phyloP scores from a whole-genome alignment of 2,797 vertebrate species.

The Helarctos malayanus region DNA sequence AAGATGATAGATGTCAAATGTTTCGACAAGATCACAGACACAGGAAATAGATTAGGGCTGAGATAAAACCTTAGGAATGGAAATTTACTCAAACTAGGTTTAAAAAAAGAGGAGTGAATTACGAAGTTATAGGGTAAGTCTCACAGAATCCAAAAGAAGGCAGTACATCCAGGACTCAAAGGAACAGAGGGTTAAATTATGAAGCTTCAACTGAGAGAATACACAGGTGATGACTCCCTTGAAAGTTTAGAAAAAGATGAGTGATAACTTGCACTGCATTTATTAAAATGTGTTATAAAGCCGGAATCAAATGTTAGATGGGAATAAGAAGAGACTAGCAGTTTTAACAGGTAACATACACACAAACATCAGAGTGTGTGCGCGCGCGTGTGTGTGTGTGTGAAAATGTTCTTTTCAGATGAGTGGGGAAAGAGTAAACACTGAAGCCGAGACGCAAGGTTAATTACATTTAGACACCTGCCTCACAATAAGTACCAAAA shows the following conservation, averaged over 20 bases:
- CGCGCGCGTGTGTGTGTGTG: neutral
- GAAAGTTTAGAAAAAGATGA: constrained; percentile 37
- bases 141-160: constrained; percentile 40
- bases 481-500: neutral
- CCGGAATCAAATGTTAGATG: constrained; percentile 37
- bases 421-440: neutral
- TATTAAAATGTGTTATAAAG: constrained; percentile 60
- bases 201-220: constrained; percentile 50
- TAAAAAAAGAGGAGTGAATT: constrained; percentile 25
- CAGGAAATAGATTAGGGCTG: constrained; percentile 18
- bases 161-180: neutral
- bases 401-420: constrained; percentile 58
- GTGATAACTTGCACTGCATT: constrained; percentile 19
- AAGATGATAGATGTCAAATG: constrained; percentile 31
- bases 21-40: constrained; percentile 12
- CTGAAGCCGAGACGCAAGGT: neutral
- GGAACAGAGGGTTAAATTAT: constrained; percentile 5
- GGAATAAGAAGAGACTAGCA: constrained; percentile 20
- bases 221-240: constrained; percentile 19
- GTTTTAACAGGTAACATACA: neutral
- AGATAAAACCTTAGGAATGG: constrained; percentile 44
- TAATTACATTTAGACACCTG: constrained; percentile 18
- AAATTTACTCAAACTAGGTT: constrained; percentile 26
- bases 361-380: too few species aligned
- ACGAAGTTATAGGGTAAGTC: constrained; percentile 9